Conservation (phyloP, 1,140 invertebrate species). For the Meloidogyne floridensis region DNA sequence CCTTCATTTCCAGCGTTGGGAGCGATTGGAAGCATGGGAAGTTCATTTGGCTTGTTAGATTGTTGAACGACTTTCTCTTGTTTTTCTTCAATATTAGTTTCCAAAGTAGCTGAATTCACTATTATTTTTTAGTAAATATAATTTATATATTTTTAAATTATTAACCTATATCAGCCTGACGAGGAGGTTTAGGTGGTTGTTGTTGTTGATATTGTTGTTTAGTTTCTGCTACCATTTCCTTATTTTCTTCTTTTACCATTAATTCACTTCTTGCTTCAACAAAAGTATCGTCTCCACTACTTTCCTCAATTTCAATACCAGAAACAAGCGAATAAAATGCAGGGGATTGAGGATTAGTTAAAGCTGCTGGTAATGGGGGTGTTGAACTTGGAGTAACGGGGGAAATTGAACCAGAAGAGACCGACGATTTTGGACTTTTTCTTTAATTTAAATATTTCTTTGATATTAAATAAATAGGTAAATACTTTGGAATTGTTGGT, state of each 20-base stretch:
- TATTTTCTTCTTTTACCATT: background rate
- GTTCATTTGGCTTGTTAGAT: background rate
- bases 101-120: background rate
- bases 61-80: too few relatives aligned
- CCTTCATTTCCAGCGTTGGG: background rate
- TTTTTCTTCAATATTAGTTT: too few relatives aligned
- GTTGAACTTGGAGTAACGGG: background rate
- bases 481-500: background rate
- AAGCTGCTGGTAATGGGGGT: background rate
- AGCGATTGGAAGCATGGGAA: background rate
- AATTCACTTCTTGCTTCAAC: constrained; percentile 5
- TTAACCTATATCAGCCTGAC: background rate
- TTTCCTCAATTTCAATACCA: constrained; percentile 5
- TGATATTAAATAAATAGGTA: background rate
- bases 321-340: constrained; percentile 3
- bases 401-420: background rate
- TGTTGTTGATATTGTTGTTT: background rate
- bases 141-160: background rate
- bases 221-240: background rate
- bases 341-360: background rate
- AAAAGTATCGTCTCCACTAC: background rate
- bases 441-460: background rate
- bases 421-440: background rate
- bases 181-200: constrained; percentile 4
- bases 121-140: background rate